Conservation (phyloP, 1,140 invertebrate genomes). For the Meloidogyne floridensis region DNA sequence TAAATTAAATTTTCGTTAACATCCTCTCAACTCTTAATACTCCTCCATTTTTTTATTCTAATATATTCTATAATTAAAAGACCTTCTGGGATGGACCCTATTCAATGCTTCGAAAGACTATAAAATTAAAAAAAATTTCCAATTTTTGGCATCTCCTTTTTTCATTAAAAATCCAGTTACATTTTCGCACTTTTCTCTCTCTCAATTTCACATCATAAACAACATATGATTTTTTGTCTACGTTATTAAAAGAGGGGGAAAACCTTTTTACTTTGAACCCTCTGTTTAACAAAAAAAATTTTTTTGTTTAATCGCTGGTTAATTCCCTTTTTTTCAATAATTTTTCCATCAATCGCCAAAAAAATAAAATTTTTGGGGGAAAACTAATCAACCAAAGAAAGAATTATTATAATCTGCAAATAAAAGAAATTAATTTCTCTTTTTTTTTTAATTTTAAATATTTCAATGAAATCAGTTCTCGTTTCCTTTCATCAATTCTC, state of each 20-base stretch:
- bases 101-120: too few species aligned
- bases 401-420: not conserved
- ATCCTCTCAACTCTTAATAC: too few species aligned
- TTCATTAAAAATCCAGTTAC: too few species aligned
- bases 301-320: not conserved
- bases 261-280: not conserved
- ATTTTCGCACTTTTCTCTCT: too few species aligned
- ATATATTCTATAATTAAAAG: too few species aligned
- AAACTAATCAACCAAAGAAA: conserved; percentile 3
- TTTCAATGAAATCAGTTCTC: conserved; percentile 1
- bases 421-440: not conserved
- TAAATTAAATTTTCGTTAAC: too few species aligned
- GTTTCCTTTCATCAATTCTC: not conserved
- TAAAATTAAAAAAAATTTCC: too few species aligned
- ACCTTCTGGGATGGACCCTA: too few species aligned
- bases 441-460: not conserved
- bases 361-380: not conserved
- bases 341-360: not conserved
- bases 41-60: too few species aligned
- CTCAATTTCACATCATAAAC: not conserved
- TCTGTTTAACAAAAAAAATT: not conserved
- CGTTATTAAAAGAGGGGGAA: not conserved
- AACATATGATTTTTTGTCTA: not conserved
- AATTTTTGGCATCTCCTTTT: too few species aligned
- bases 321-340: not conserved